Percentiles rank a stretch among this genome's conserved stretches.
Conservation (phyloP, 2,888 invertebrate genomes). For the Mythimna pallens region DNA sequence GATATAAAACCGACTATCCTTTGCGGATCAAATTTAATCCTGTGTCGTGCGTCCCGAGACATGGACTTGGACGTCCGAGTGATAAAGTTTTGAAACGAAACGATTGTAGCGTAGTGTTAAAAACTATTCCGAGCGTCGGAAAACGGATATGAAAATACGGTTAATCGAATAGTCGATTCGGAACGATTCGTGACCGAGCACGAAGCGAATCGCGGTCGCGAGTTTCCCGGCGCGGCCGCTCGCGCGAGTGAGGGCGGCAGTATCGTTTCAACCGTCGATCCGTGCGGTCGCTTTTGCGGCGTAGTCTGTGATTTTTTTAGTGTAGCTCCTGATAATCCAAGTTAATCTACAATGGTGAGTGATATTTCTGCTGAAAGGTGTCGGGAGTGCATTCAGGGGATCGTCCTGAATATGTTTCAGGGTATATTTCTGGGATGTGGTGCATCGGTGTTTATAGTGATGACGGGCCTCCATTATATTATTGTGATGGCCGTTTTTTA, state of each 20-base stretch:
- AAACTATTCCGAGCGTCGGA: conserved; percentile 74
- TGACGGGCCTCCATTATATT: conserved; percentile 90
- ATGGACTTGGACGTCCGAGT: conserved; percentile 87
- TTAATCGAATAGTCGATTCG: conserved; percentile 87
- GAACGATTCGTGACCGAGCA: conserved; percentile 86
- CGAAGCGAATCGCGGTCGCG: conserved; percentile 86
- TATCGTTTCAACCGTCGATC: conserved; percentile 90
- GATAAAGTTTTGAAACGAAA: conserved; percentile 78
- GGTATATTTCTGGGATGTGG: conserved; percentile 87
- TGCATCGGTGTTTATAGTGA: conserved; percentile 90
- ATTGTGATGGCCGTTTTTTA: conserved; percentile 90
- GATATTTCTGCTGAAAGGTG: conserved; percentile 86
- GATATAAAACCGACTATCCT: conserved; percentile 92
- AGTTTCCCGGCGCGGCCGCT: conserved; percentile 88
- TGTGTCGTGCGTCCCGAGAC: conserved; percentile 88
- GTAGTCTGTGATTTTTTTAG: conserved; percentile 90
- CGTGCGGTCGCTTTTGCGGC: conserved; percentile 90
- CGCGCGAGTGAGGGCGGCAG: conserved; percentile 91
- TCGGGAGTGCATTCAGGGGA: conserved; percentile 82
- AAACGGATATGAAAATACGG: conserved; percentile 86
- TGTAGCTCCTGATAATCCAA: conserved; percentile 91
- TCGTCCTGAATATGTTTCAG: conserved; percentile 72
- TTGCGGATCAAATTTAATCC: conserved; percentile 92
- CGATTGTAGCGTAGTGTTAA: conserved; percentile 73
- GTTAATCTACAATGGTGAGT: conserved; percentile 91